Percentiles rank a stretch among this genome's conserved stretches.
Evolutionary conservation across 2,797 vertebrate genomes (phyloP).

Genomic region (Pseudocheirus occidentalis): DNA sequence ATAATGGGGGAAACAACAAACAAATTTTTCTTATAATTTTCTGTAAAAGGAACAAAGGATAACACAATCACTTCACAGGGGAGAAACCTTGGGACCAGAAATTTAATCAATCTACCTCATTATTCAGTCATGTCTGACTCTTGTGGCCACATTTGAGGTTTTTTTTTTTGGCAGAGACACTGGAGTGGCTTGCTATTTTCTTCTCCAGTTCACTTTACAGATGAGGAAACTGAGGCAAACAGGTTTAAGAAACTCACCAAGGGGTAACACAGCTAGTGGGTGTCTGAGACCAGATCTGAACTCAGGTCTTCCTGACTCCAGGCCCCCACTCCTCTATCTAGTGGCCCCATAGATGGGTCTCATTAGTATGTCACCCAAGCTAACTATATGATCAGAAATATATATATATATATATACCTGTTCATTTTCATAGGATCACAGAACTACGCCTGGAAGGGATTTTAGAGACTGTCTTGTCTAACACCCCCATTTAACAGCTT

Average conservation of each 20-base stretch:
- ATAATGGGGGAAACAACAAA: background rate
- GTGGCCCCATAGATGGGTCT: background rate
- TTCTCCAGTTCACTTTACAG: background rate
- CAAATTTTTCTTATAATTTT: background rate
- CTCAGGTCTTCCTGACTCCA: background rate
- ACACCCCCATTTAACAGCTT: background rate
- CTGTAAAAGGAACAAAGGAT: background rate
- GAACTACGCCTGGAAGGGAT: background rate
- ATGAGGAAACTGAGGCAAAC: background rate
- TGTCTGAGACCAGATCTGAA: background rate
- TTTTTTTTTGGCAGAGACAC: background rate
- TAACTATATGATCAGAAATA: background rate
- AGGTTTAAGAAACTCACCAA: background rate
- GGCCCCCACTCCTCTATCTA: background rate
- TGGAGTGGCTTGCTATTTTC: background rate
- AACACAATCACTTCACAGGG: background rate
- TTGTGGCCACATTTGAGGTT: background rate
- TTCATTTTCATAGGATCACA: background rate
- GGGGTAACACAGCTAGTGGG: background rate
- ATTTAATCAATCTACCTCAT: background rate
- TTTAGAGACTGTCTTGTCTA: background rate
- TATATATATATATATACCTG: too few species aligned
- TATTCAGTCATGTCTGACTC: background rate
- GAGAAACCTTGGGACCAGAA: background rate
- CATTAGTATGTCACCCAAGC: background rate